Evolutionary conservation across 2,113 vertebrate species (phyloP), one percentile per base, ranked within the genome.

Genomic region (Bos javanicus): DNA sequence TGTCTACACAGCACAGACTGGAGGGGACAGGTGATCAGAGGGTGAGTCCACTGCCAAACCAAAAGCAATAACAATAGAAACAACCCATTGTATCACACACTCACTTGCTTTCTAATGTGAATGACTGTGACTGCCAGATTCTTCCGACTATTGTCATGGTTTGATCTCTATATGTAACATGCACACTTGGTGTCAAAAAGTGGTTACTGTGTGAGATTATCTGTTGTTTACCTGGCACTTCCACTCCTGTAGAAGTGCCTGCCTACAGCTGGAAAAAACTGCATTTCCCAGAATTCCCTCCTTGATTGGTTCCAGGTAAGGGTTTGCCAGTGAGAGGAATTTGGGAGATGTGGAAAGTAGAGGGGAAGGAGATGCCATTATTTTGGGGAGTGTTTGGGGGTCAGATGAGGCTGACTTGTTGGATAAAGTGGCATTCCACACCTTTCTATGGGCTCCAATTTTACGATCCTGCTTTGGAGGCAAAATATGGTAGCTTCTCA

Each of bases 21-120:
- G 39, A 93, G 57, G 82, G 64, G 25, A 71, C 25, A 60, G 87
- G 80, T 60, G 48, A 87, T 93, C 62, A 83, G 52, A 46, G 26
- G 12, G 59, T 74, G 21, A 67, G 43, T n/a, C 46, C 25, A 30
- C 50, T 71, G 74, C 48, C 88, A 89, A 91, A 78, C 8, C 76
- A 21, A 52, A 95, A 92, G 85, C 7, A 62, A 30, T 60, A 74
- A 43, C 5, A 80, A 17, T 36, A 46, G 7, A 57, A 83, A 16
- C 48, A 64, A 39, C 25, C 85, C 86, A 81, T 52, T 62, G 64
- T 21, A 62, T 26, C 13, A 83, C 80, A 13, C 26, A 83, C 52
- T 93, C 88, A 30, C 52, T 96, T 96, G 39, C n/a, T 90, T 95
- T 95, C 54, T 91, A 85, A 88, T 33, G 71, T 97, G 76, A 39